Percentiles rank a stretch among this genome's conserved stretches.
phyloP scores from a whole-genome alignment of 1,140 invertebrate species.

The Neodiprion lecontei region DNA sequence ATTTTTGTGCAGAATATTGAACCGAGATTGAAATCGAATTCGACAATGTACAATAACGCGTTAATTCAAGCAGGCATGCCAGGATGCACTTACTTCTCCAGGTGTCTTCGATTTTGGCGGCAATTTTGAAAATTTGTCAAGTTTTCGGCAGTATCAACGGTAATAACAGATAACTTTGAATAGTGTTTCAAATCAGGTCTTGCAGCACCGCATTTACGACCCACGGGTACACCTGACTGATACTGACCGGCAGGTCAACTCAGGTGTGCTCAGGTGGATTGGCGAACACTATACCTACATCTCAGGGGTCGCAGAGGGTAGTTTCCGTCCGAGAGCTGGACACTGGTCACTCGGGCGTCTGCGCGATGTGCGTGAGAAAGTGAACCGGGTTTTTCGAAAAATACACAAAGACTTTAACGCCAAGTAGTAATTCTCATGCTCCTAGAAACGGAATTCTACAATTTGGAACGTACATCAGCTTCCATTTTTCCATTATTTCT shows the following conservation, averaged over 20 bases:
- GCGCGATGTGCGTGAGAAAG: too few species aligned
- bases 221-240: background rate
- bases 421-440: too few species aligned
- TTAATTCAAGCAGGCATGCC: too few species aligned
- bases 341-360: background rate
- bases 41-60: too few species aligned
- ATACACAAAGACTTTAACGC: too few species aligned
- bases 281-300: background rate
- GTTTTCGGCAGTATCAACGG: background rate
- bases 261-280: background rate
- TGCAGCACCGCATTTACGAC: background rate
- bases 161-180: background rate
- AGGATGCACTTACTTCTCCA: background rate
- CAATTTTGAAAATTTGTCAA: background rate
- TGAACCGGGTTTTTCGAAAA: too few species aligned
- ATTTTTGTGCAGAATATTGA: too few species aligned
- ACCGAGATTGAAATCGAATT: too few species aligned
- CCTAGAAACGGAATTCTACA: too few species aligned
- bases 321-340: background rate
- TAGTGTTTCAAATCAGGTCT: background rate
- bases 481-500: too few species aligned
- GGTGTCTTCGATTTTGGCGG: background rate
- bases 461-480: too few species aligned
- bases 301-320: constrained; percentile 1
- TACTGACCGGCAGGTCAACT: background rate